These are phyloP conservation scores for Oegoconia quadripuncta DNA, from an alignment of 2,888 invertebrate genomes.

Conservation along the genomic window DNA sequence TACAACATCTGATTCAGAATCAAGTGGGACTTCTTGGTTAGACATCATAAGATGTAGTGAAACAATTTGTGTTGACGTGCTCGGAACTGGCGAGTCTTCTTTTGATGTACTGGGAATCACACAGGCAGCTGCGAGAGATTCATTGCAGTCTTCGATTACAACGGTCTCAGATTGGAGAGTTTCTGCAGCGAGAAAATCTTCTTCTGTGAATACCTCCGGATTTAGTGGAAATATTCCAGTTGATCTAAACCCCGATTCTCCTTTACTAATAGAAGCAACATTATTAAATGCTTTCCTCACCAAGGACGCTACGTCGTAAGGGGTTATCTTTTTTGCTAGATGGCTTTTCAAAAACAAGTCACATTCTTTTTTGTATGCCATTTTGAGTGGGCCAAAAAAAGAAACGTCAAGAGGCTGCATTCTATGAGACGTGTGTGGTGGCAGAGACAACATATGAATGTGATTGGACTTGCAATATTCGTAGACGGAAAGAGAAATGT, in stretches of 20 bases:
- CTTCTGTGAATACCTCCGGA: conserved; percentile 10
- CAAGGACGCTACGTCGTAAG: conserved; percentile 18
- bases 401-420: conserved; percentile 21
- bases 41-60: no score
- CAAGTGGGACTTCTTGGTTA: no score
- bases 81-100: no score
- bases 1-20: no score
- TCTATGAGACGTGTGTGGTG: no score
- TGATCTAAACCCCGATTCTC: conserved; percentile 13
- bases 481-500: conserved; percentile 7
- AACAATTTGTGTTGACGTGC: no score
- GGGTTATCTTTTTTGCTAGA: conserved; percentile 16
- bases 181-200: no score
- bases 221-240: conserved; percentile 19
- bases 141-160: no score
- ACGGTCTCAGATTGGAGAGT: no score
- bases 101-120: no score
- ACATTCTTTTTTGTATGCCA: conserved; percentile 20
- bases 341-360: conserved; percentile 13
- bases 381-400: conserved; percentile 24
- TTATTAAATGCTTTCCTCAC: conserved; percentile 20
- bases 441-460: conserved; percentile 4
- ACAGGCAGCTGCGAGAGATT: no score
- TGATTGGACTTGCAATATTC: conserved; percentile 4
- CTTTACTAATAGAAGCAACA: conserved; percentile 14